These are phyloP conservation scores for Gerris buenoi DNA, from an alignment of 1,140 invertebrate genomes.

Conservation along the genomic window DNA sequence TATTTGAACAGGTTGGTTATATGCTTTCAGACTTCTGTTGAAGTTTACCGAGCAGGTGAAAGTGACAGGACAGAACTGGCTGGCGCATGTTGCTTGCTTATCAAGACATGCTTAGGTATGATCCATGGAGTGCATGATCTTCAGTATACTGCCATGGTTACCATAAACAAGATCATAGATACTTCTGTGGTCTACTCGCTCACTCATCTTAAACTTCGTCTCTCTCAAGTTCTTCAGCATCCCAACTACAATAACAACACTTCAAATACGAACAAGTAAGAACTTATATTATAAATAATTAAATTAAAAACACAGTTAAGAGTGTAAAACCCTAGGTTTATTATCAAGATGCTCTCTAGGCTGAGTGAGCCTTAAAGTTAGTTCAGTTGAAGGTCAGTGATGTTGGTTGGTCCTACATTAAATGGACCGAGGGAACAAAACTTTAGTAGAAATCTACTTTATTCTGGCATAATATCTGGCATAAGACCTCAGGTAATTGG, in stretches of 20 bases:
- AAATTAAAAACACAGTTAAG: too few species aligned
- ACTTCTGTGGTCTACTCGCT: slow-evolving; percentile 32
- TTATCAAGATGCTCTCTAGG: too few species aligned
- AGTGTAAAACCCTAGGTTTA: too few species aligned
- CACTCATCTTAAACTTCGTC: slow-evolving; percentile 22
- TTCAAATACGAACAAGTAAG: slow-evolving; percentile 15
- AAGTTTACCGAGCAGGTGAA: slow-evolving; percentile 8
- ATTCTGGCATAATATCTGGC: too few species aligned
- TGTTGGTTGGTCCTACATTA: too few species aligned
- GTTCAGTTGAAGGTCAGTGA: too few species aligned
- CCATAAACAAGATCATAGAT: slow-evolving; percentile 44
- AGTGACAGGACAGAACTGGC: slow-evolving; percentile 25
- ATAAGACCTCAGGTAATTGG: too few species aligned
- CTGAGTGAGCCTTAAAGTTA: too few species aligned
- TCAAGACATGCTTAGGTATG: slow-evolving; percentile 35
- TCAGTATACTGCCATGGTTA: slow-evolving; percentile 41
- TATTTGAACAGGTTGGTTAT: too few species aligned
- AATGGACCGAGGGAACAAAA: too few species aligned
- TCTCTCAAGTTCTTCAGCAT: slow-evolving; percentile 23
- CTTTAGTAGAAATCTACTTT: too few species aligned
- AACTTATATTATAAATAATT: too few species aligned
- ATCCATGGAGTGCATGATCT: slow-evolving; percentile 40
- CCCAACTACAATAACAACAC: slow-evolving; percentile 12
- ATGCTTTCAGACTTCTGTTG: slow-evolving; percentile 25
- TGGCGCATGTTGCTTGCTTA: slow-evolving; percentile 34